A percentile compares a stretch with the other conserved stretches of the same genome.
phyloP scores from a whole-genome alignment of 2,888 invertebrate species.

The Chloroclysta siterata region DNA sequence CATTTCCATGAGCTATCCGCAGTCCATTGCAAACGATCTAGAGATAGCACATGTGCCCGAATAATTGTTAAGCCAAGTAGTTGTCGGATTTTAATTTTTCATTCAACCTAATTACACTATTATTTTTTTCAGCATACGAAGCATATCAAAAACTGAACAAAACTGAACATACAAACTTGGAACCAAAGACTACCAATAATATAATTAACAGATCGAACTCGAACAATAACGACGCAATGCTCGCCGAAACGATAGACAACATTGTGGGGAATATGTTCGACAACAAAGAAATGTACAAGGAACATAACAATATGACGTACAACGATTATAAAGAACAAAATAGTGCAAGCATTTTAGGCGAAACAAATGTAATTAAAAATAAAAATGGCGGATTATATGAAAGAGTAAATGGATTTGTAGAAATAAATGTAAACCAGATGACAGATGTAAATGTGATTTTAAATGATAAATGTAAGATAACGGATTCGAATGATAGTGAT shows the following conservation, averaged over 20 bases:
- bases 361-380: conserved; percentile 1
- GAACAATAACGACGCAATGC: conserved; percentile 46
- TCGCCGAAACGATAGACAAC: conserved; percentile 40
- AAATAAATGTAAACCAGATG: conserved; percentile 16
- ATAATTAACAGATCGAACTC: conserved; percentile 15
- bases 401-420: conserved; percentile 8
- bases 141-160: conserved; percentile 57
- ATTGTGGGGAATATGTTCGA: conserved; percentile 29
- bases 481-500: conserved; percentile 32
- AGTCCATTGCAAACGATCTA: too few relatives aligned
- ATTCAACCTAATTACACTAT: too few relatives aligned
- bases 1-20: too few relatives aligned
- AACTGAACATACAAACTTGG: conserved; percentile 29
- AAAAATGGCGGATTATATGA: conserved; percentile 4
- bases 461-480: conserved; percentile 31
- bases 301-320: conserved; percentile 20
- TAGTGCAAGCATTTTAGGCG: conserved; percentile 14
- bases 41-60: too few relatives aligned
- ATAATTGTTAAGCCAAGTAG: too few relatives aligned
- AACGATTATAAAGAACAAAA: conserved; percentile 20
- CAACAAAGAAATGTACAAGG: conserved; percentile 24
- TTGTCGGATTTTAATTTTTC: too few relatives aligned
- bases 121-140: conserved; percentile 67
- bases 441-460: conserved; percentile 33
- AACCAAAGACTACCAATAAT: conserved; percentile 32